Evolutionary conservation across 2,888 invertebrate species (phyloP), one percentile per base, ranked within the genome.

Genomic region (Nasonia oneida): DNA sequence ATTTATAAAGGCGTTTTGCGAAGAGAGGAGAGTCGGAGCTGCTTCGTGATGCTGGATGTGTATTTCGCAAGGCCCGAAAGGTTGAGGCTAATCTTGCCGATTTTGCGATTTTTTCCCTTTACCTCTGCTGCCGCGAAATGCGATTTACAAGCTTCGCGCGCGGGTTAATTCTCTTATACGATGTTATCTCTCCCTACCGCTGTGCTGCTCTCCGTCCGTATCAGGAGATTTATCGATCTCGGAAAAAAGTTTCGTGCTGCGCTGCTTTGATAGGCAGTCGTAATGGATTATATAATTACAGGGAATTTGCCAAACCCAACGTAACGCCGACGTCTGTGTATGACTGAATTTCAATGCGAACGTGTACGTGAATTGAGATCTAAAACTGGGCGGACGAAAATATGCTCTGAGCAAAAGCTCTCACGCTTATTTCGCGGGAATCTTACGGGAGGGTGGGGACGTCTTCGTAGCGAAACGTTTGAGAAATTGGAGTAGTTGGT

Each of bases 241-340:
- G 57, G 64, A 79, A 80, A 74, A 75, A n/a, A 67, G 39, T 8
- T 42, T 39, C 74, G 29, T 50, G 37, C 79, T 29, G 14, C 12
- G 67, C 39, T 6, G 67, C 29, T 80, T 39, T 33, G 23, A 70
- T 75, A 12, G 23, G 14, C 73, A 37, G 8, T 47, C 18, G 15
- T 76, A 75, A 84, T 80, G 33, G 75, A 84, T 84, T 76, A 76
- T 80, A 57, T 50, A 84, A 84, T 81, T 84, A 61, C 18, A 61
- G 75, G 15, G 67, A 53, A 76, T 80, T 47, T 23, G 23, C 42
- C 12, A 47, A 50, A n/a, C 15, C 33, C 39, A 71, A 18, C 8
- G 47, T 29, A n/a, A 1, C 6, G 42, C 42, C 47, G 47, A 10
- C 12, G 47, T 29, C 10, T n/a, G 8, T 14, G 8, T 42, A 47